phyloP scores from a whole-genome alignment of 2,113 vertebrate genomes.

The Empidonax alnorum region DNA sequence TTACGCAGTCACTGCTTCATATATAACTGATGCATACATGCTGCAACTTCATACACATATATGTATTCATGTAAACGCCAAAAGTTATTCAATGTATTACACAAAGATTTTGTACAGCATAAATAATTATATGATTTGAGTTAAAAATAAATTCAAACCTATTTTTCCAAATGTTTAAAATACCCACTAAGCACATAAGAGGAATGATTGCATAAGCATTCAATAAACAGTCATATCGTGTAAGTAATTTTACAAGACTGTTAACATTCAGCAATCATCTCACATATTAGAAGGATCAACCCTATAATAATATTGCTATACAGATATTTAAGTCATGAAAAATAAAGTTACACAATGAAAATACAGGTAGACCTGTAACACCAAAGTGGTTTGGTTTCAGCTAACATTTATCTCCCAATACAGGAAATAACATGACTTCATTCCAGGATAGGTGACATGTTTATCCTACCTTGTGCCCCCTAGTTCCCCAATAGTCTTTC shows the following conservation, averaged over 20 bases:
- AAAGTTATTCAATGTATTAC: not conserved
- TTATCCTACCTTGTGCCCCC: not conserved
- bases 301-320: not conserved
- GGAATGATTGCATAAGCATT: not conserved
- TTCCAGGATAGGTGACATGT: not conserved
- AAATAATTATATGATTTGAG: not conserved
- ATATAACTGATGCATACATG: not conserved
- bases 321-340: not conserved
- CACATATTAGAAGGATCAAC: not conserved
- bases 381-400: not conserved
- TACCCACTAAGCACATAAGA: rapidly evolving
- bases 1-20: not conserved
- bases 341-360: not conserved
- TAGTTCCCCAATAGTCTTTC: not conserved
- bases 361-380: not conserved
- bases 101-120: not conserved
- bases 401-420: slow-evolving; percentile 24
- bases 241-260: not conserved
- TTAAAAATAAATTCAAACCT: not conserved
- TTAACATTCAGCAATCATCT: not conserved
- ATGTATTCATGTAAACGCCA: not conserved
- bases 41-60: not conserved
- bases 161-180: not conserved
- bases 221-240: not conserved
- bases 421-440: not conserved